Evolutionary conservation across 2,888 invertebrate species (phyloP).

Genomic region (Thecocarcelia acutangulata): DNA sequence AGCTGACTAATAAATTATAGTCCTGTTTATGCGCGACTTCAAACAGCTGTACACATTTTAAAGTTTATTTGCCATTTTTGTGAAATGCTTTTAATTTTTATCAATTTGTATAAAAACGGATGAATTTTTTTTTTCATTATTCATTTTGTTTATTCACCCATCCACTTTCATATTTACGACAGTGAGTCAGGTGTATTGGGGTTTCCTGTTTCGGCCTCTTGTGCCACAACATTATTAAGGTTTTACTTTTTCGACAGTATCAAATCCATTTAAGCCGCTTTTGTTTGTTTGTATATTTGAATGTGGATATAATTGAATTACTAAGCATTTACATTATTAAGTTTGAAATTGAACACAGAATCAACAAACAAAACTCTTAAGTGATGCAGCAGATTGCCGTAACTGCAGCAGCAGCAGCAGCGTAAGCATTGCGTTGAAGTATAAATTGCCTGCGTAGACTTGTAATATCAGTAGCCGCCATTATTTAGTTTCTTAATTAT

Average conservation of each 20-base stretch:
- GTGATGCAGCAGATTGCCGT: not conserved
- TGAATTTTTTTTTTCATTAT: not conserved
- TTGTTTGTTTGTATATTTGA: conserved; percentile 1
- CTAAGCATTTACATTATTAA: conserved; percentile 20
- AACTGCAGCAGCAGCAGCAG: not conserved
- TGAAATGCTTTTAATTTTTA: conserved; percentile 60
- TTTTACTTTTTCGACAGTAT: conserved; percentile 16
- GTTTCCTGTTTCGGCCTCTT: not conserved
- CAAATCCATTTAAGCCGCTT: not conserved
- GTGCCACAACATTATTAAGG: not conserved
- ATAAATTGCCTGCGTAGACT: not conserved
- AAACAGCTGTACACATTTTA: conserved; percentile 51
- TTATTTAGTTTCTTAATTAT: conserved; percentile 59
- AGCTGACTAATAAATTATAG: conserved; percentile 15
- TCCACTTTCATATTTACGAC: conserved; percentile 12
- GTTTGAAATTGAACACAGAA: not conserved
- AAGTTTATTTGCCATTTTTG: conserved; percentile 52
- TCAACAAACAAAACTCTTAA: not conserved
- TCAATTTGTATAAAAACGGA: conserved; percentile 52
- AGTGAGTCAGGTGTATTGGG: conserved; percentile 47
- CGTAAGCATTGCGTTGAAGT: not conserved
- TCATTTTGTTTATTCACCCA: conserved; percentile 12
- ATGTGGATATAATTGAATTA: conserved; percentile 39
- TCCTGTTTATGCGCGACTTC: not conserved
- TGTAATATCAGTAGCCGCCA: conserved; percentile 51